Conservation (phyloP, 2,113 vertebrate species). For the Monarcha castaneiventris region DNA sequence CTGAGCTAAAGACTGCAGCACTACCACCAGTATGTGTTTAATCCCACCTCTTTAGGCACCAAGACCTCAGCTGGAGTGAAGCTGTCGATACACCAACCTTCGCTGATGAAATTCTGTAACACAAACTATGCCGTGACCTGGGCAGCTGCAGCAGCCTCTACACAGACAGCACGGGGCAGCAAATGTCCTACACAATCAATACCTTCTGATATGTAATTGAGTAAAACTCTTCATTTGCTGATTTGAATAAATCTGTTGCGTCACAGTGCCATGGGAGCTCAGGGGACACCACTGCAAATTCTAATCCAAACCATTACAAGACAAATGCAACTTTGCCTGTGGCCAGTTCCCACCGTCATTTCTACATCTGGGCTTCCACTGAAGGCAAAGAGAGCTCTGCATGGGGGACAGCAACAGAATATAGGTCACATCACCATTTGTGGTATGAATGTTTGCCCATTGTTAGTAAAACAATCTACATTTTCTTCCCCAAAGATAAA, state of each 20-base stretch:
- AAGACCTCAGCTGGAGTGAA: not conserved
- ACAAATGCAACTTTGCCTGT: not conserved
- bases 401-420: not conserved
- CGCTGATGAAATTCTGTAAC: not conserved
- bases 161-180: not conserved
- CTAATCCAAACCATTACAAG: not conserved
- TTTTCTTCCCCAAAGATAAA: conserved; percentile 41
- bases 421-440: not conserved
- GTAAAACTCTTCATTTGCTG: not conserved
- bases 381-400: not conserved
- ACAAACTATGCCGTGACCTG: not conserved
- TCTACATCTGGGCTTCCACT: not conserved
- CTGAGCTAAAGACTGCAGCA: not conserved
- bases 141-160: not conserved
- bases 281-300: not conserved
- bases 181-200: not conserved
- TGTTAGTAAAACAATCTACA: conserved; percentile 12
- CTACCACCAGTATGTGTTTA: not conserved
- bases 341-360: not conserved
- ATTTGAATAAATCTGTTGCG: not conserved
- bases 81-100: not conserved
- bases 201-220: not conserved
- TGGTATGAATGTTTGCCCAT: not conserved
- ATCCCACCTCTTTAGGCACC: not conserved
- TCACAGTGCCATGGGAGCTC: not conserved